These are phyloP conservation scores for Diachasma alloeum DNA, from an alignment of 1,140 invertebrate genomes.

Conservation along the genomic window DNA sequence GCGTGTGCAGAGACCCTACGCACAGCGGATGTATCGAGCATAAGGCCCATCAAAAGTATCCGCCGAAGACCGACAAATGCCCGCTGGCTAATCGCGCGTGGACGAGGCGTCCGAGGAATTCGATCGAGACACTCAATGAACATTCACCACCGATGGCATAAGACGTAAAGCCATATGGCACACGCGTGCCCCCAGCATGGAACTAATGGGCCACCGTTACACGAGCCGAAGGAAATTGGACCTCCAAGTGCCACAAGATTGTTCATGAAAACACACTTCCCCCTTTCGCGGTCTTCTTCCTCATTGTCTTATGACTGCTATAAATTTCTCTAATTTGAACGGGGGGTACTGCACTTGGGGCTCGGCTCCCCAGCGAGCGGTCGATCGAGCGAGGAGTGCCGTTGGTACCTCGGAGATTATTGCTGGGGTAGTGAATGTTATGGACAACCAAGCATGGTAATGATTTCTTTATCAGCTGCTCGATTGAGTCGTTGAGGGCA, in stretches of 20 bases:
- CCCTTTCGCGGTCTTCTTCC: background rate
- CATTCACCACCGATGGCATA: conserved; percentile 34
- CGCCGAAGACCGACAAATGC: background rate
- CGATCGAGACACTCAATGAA: conserved; percentile 45
- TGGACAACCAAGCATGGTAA: background rate
- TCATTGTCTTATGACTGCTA: background rate
- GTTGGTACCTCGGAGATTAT: background rate
- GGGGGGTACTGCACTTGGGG: background rate
- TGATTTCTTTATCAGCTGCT: conserved; percentile 6
- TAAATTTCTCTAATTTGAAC: background rate
- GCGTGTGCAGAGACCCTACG: background rate
- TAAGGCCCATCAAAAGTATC: background rate
- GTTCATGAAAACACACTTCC: background rate
- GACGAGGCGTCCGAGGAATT: conserved; percentile 28
- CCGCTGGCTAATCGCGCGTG: background rate
- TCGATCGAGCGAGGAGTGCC: background rate
- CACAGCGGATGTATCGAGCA: background rate
- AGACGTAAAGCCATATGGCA: conserved; percentile 53
- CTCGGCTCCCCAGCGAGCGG: background rate
- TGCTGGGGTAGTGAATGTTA: background rate
- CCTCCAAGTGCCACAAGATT: background rate
- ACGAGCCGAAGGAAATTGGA: conserved; percentile 20
- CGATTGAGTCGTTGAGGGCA: background rate
- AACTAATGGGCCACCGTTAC: conserved; percentile 58
- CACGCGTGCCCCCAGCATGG: conserved; percentile 58